phyloP scores from a whole-genome alignment of 2,797 vertebrate species.

The Sebastes miniatus region DNA sequence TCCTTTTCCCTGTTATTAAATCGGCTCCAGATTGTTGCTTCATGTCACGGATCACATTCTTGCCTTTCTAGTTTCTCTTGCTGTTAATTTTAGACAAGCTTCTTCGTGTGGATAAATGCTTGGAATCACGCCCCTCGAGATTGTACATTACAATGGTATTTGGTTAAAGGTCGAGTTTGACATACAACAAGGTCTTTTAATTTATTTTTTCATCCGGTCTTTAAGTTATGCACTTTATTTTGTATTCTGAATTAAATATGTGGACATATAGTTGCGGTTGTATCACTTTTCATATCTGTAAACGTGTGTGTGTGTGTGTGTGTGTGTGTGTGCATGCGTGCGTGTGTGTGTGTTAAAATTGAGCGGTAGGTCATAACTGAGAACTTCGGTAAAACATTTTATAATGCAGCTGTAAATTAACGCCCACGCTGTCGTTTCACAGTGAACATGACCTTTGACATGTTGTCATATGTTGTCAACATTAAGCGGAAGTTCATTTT shows the following conservation, averaged over 20 bases:
- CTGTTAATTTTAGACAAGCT: constrained; percentile 8
- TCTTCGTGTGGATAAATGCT: constrained; percentile 10
- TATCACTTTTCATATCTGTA: constrained; percentile 15
- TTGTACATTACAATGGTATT: not conserved
- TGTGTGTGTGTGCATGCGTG: not conserved
- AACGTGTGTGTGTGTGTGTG: not conserved
- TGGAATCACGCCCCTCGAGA: not conserved
- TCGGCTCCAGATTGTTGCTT: constrained; percentile 4
- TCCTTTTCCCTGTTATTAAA: not conserved
- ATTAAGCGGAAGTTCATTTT: constrained; percentile 40
- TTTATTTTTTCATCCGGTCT: constrained; percentile 17
- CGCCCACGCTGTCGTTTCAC: not conserved
- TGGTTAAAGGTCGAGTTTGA: not conserved
- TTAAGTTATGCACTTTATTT: constrained; percentile 50
- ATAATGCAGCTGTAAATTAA: not conserved
- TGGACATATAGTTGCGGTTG: not conserved
- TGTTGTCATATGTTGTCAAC: constrained; percentile 25
- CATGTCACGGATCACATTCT: constrained; percentile 7
- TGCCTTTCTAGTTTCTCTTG: constrained; percentile 1
- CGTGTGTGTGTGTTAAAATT: not conserved
- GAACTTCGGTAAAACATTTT: not conserved
- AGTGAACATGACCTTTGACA: constrained; percentile 23
- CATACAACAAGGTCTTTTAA: constrained; percentile 4
- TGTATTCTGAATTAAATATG: constrained; percentile 20
- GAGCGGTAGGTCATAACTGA: not conserved